These are phyloP conservation scores for Drosophila novamexicana DNA, from an alignment of 1,140 invertebrate genomes.

Conservation along the genomic window DNA sequence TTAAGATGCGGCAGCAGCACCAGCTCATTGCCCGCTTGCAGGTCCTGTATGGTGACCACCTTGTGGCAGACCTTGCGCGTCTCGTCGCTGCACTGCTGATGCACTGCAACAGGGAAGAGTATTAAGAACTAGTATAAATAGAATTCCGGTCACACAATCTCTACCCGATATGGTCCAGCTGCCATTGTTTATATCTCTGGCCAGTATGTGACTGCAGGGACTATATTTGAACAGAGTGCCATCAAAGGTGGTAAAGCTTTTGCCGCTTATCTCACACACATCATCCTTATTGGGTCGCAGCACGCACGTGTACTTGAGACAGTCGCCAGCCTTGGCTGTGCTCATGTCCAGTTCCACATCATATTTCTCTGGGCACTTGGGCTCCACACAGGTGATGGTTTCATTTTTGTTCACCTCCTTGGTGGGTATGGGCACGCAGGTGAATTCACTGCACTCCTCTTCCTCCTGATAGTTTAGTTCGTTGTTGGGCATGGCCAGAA, in stretches of 20 bases:
- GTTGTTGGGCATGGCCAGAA: conserved; percentile 64
- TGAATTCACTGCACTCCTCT: conserved; percentile 79
- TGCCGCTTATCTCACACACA: conserved; percentile 90
- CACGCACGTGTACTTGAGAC: conserved; percentile 86
- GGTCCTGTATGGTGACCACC: conserved; percentile 85
- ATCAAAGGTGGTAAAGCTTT: conserved; percentile 92
- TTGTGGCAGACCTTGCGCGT: conserved; percentile 86
- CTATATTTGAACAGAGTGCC: conserved; percentile 91
- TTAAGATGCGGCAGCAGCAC: conserved; percentile 86
- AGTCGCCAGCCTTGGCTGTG: conserved; percentile 80
- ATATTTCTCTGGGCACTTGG: conserved; percentile 86
- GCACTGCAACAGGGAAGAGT: conserved; percentile 46
- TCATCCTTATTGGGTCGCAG: conserved; percentile 87
- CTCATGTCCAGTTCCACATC: conserved; percentile 84
- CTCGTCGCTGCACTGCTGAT: conserved; percentile 73
- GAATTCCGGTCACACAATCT: conserved; percentile 2
- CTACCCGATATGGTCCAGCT: conserved; percentile 89
- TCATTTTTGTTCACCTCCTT: conserved; percentile 67
- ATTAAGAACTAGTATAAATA: background rate
- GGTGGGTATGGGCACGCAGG: conserved; percentile 74
- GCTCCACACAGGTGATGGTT: conserved; percentile 85
- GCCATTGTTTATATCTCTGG: conserved; percentile 87
- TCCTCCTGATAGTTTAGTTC: conserved; percentile 60
- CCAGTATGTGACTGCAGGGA: conserved; percentile 91
- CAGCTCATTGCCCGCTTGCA: conserved; percentile 62